A percentile compares a stretch with the other conserved stretches of the same genome.
Conservation (phyloP, 2,888 invertebrate species). For the Chrysolina americana region DNA sequence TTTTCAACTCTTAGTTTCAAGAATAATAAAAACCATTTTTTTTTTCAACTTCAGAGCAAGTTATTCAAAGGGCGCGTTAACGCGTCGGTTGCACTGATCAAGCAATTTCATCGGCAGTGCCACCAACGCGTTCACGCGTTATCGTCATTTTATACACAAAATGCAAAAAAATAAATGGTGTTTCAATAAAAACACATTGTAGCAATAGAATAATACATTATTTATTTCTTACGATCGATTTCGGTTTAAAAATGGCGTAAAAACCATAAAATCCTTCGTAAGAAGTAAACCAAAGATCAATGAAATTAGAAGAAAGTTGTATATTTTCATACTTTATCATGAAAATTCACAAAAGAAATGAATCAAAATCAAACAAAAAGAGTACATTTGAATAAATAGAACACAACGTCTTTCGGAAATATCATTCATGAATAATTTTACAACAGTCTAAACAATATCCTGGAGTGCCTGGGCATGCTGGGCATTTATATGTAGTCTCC, state of each 20-base stretch:
- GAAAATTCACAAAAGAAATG: not conserved
- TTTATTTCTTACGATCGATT: too few relatives aligned
- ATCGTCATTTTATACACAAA: not conserved
- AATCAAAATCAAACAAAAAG: not conserved
- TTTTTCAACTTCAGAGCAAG: not conserved
- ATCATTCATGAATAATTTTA: conserved; percentile 5
- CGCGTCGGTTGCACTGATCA: not conserved
- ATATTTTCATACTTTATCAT: not conserved
- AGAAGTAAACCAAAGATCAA: not conserved
- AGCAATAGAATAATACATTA: too few relatives aligned
- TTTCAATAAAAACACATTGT: too few relatives aligned
- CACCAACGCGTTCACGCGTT: conserved; percentile 14
- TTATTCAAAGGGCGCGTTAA: not conserved
- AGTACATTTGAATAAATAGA: not conserved
- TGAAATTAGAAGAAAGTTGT: not conserved
- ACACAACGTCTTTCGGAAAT: not conserved
- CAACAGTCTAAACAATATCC: conserved; percentile 21
- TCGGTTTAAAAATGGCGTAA: too few relatives aligned
- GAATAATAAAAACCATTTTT: not conserved
- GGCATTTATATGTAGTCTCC: conserved; percentile 25
- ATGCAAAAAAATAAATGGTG: not conserved
- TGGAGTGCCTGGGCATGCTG: conserved; percentile 16
- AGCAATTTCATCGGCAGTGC: not conserved
- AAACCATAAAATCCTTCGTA: too few relatives aligned
- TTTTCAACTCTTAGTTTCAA: not conserved